Percentiles rank a stretch among this genome's conserved stretches.
Conservation (phyloP, 2,797 vertebrate species). For the Poeciliopsis turneri region DNA sequence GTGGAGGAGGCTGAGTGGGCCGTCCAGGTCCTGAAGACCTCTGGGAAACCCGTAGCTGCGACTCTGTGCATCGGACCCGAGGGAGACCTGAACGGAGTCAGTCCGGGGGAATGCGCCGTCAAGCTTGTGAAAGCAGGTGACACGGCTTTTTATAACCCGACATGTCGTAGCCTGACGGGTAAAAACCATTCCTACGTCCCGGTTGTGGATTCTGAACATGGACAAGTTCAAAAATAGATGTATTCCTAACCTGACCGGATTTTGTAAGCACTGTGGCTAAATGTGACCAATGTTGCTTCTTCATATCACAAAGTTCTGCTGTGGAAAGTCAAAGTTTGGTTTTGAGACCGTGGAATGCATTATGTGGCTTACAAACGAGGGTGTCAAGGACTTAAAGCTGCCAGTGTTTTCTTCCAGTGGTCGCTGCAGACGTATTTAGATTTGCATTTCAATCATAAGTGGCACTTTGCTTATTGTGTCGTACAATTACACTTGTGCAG, state of each 20-base stretch:
- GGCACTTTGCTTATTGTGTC: background rate
- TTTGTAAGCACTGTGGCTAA: background rate
- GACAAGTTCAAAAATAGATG: background rate
- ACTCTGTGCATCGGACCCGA: slow-evolving; percentile 92
- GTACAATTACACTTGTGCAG: background rate
- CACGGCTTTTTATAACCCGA: background rate
- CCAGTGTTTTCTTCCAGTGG: background rate
- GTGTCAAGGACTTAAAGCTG: background rate
- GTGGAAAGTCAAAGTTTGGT: background rate
- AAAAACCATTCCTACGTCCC: background rate
- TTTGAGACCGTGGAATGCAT: background rate
- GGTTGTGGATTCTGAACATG: background rate
- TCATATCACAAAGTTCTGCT: background rate
- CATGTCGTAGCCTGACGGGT: background rate
- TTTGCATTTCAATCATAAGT: background rate
- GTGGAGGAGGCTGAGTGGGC: slow-evolving; percentile 98
- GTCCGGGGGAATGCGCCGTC: slow-evolving; percentile 90
- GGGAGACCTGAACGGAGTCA: slow-evolving; percentile 89
- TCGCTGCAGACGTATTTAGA: background rate
- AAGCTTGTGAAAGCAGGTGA: slow-evolving; percentile 91
- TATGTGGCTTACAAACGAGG: background rate
- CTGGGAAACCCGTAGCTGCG: slow-evolving; percentile 89
- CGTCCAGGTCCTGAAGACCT: slow-evolving; percentile 88
- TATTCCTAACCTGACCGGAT: background rate
- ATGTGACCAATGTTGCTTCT: background rate